These are phyloP conservation scores for Notolabrus celidotus DNA, from an alignment of 2,797 vertebrate species.

Conservation along the genomic window DNA sequence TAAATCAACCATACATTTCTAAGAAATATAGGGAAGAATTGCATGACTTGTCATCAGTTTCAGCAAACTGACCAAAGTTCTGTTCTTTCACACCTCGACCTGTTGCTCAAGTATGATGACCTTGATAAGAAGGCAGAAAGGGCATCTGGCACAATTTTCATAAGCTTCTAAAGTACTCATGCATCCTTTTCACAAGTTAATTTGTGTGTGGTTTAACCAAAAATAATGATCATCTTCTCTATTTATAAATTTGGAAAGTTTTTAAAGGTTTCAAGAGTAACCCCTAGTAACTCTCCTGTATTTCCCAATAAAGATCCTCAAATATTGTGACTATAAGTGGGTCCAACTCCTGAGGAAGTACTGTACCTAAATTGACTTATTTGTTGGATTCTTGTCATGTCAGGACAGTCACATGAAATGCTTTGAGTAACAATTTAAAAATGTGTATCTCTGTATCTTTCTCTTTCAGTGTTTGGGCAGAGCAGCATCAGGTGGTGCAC, in stretches of 20 bases:
- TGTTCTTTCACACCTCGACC: neutral
- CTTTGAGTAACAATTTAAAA: neutral
- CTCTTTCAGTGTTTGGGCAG: conserved; percentile 78
- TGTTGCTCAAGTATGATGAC: neutral
- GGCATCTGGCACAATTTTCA: no score
- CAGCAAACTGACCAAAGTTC: neutral
- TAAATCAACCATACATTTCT: no score
- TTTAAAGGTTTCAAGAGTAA: neutral
- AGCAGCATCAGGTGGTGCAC: conserved; percentile 90
- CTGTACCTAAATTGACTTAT: no score
- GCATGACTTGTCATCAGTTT: neutral
- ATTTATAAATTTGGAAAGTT: neutral
- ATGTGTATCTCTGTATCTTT: neutral
- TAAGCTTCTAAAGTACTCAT: no score
- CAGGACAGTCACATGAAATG: conserved; percentile 1
- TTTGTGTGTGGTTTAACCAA: neutral
- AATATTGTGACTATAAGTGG: no score
- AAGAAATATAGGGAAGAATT: neutral
- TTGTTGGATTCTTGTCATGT: neutral
- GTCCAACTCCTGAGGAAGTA: no score
- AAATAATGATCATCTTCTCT: neutral
- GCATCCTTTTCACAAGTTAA: neutral
- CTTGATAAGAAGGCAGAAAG: neutral
- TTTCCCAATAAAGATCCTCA: neutral
- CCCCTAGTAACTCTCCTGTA: neutral